These are phyloP conservation scores for Taphrorychus bicolor DNA, from an alignment of 2,888 invertebrate genomes.

Conservation along the genomic window DNA sequence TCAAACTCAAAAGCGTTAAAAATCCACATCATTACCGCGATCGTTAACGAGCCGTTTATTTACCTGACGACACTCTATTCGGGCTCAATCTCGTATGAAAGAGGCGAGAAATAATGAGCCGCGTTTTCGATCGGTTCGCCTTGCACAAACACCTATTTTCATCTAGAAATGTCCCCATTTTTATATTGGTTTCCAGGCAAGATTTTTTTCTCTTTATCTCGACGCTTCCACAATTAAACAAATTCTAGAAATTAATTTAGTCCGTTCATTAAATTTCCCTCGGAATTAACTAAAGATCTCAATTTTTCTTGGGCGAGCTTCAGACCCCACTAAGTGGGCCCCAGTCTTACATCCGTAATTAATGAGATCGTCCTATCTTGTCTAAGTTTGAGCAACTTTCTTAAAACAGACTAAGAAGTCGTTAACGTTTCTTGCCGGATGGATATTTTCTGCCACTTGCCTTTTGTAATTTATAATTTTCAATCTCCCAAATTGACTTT, in stretches of 20 bases:
- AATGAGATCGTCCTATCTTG: constrained; percentile 34
- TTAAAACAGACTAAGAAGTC: constrained; percentile 3
- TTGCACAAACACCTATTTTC: background rate
- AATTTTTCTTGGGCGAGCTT: constrained; percentile 28
- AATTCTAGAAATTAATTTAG: constrained; percentile 19
- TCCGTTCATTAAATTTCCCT: constrained; percentile 22
- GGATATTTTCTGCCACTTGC: background rate
- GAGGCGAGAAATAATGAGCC: constrained; percentile 29
- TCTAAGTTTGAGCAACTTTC: constrained; percentile 23
- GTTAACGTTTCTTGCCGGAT: constrained; percentile 5
- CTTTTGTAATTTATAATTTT: constrained; percentile 4
- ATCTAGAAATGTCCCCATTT: background rate
- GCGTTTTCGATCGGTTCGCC: background rate
- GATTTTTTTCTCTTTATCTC: background rate
- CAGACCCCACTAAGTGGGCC: constrained; percentile 10
- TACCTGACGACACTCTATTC: constrained; percentile 30
- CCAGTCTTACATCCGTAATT: constrained; percentile 27
- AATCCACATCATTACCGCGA: constrained; percentile 37
- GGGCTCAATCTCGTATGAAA: constrained; percentile 20
- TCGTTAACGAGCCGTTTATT: constrained; percentile 34
- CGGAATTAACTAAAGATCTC: constrained; percentile 31
- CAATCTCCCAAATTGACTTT: background rate
- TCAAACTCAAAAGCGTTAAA: constrained; percentile 15
- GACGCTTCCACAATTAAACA: background rate
- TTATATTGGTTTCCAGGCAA: background rate